phyloP scores from a whole-genome alignment of 2,797 vertebrate genomes.

The Hypotaenidia philippensis region DNA sequence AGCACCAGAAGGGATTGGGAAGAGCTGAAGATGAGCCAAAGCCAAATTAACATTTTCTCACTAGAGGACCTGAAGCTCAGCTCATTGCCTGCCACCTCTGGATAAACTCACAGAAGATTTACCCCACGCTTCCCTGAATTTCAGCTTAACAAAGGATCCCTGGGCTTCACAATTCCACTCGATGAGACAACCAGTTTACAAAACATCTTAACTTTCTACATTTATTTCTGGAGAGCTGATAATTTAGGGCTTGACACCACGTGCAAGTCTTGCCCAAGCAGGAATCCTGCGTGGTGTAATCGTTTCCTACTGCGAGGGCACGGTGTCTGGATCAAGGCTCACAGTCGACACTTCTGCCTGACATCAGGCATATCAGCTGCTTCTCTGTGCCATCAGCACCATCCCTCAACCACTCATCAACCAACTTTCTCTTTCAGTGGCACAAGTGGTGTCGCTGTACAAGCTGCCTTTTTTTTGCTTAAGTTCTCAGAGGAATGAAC shows the following conservation, averaged over 20 bases:
- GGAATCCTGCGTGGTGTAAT: neutral
- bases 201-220: neutral
- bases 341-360: neutral
- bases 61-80: neutral
- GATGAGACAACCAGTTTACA: neutral
- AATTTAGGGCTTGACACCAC: slow-evolving; percentile 28
- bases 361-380: neutral
- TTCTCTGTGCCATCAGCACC: neutral
- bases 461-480: neutral
- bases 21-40: neutral
- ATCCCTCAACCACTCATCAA: neutral
- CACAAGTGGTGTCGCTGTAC: neutral
- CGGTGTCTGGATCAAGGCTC: neutral
- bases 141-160: neutral
- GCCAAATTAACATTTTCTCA: neutral
- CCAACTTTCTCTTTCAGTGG: neutral
- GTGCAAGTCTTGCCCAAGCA: slow-evolving; percentile 33
- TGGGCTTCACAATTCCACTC: neutral
- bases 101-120: neutral
- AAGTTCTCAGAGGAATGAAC: neutral
- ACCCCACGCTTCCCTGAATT: neutral
- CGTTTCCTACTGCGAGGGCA: slow-evolving; percentile 36
- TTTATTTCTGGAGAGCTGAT: slow-evolving; percentile 14
- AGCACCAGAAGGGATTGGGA: neutral
- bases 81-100: neutral